These are phyloP conservation scores for Berghia stephanieae DNA, from an alignment of 1,140 invertebrate species.

Conservation along the genomic window DNA sequence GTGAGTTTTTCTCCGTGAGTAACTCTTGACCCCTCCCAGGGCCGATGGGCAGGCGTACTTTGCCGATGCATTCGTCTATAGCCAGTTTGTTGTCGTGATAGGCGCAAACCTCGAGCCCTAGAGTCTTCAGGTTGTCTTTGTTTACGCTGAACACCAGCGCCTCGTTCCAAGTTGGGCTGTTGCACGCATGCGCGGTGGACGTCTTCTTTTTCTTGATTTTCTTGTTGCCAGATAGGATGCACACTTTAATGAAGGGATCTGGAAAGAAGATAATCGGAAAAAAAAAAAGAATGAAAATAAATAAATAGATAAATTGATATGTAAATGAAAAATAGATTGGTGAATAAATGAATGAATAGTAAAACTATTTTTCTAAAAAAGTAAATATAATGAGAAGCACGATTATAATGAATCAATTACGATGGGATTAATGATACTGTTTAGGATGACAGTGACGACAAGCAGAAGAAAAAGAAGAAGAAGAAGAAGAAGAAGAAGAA, in stretches of 20 bases:
- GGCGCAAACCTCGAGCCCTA: conserved; percentile 54
- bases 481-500: neutral
- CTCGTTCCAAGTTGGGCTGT: conserved; percentile 59
- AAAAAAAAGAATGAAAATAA: neutral
- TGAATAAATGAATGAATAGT: neutral
- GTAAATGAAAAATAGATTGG: neutral
- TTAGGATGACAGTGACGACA: neutral
- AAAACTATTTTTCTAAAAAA: neutral
- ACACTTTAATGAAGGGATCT: conserved; percentile 69
- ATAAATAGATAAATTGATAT: neutral
- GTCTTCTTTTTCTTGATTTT: conserved; percentile 63
- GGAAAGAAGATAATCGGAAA: conserved; percentile 41
- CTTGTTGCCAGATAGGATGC: conserved; percentile 72
- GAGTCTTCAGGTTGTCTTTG: conserved; percentile 48
- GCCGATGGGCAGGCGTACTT: conserved; percentile 48
- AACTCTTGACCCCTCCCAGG: conserved; percentile 61
- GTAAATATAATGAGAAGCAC: neutral
- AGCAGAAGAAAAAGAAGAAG: neutral
- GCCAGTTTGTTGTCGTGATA: conserved; percentile 64
- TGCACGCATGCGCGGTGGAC: conserved; percentile 47
- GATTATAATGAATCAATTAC: neutral
- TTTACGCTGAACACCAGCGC: conserved; percentile 64
- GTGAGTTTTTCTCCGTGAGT: conserved; percentile 44
- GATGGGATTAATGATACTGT: neutral
- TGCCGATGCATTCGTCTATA: conserved; percentile 58